These are phyloP conservation scores for Syngnathus acus DNA, from an alignment of 2,797 vertebrate species.

Conservation along the genomic window DNA sequence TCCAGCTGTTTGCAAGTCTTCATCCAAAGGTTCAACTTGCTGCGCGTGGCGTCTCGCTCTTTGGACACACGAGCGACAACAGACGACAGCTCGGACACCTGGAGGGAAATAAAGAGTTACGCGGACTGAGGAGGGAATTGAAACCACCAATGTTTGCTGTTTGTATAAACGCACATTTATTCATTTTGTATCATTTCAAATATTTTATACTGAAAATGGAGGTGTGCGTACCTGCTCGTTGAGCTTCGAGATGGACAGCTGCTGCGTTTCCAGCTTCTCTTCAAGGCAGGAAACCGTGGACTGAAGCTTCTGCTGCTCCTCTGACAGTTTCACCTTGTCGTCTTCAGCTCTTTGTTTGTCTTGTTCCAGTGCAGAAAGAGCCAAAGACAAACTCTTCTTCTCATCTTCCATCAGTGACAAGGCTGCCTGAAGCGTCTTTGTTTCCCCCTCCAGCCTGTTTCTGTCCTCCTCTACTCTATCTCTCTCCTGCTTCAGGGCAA, in stretches of 20 bases:
- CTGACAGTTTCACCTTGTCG: conserved; percentile 29
- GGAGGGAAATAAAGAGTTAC: conserved; percentile 4
- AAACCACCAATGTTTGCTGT: neutral
- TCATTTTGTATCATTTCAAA: neutral
- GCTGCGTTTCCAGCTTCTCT: conserved; percentile 59
- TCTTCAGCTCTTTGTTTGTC: conserved; percentile 32
- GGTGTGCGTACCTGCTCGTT: conserved; percentile 67
- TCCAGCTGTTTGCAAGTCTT: conserved; percentile 81
- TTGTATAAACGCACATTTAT: neutral
- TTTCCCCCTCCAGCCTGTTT: conserved; percentile 28
- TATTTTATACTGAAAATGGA: neutral
- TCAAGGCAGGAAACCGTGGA: conserved; percentile 47
- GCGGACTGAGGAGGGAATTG: neutral
- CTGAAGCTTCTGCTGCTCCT: conserved; percentile 33
- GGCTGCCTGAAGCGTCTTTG: conserved; percentile 30
- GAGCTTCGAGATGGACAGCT: conserved; percentile 55
- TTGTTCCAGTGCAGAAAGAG: conserved; percentile 35
- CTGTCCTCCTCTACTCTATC: conserved; percentile 27
- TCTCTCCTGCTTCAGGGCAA: conserved; percentile 31
- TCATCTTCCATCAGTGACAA: conserved; percentile 31
- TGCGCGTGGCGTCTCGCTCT: conserved; percentile 68
- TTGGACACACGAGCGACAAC: conserved; percentile 61
- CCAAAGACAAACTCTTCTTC: conserved; percentile 25
- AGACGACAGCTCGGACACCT: conserved; percentile 64
- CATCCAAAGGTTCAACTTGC: conserved; percentile 76